Evolutionary conservation across 2,888 invertebrate species (phyloP).

Genomic region (Agrotis segetum): DNA sequence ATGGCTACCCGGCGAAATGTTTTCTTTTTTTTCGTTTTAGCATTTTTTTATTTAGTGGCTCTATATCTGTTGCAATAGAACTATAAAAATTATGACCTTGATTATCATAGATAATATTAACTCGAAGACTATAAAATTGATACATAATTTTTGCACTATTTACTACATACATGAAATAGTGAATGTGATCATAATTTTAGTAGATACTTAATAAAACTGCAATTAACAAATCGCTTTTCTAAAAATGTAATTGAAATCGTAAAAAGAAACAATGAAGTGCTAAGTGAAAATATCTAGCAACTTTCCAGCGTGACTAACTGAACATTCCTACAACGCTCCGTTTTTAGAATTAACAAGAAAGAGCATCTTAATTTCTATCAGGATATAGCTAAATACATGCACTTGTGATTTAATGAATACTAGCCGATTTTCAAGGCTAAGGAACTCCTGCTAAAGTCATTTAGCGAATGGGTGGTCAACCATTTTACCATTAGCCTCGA

Average conservation of each 20-base stretch:
- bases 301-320: slow-evolving; percentile 50
- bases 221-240: slow-evolving; percentile 8
- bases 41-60: background rate
- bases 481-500: too few relatives aligned
- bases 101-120: background rate
- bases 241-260: slow-evolving; percentile 13
- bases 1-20: too few relatives aligned
- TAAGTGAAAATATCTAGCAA: slow-evolving; percentile 52
- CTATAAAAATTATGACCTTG: background rate
- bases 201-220: background rate
- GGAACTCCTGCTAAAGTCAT: too few relatives aligned
- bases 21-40: background rate
- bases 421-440: too few relatives aligned
- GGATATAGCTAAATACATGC: background rate
- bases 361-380: slow-evolving; percentile 17
- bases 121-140: background rate
- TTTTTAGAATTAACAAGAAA: slow-evolving; percentile 32
- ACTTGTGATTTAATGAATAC: background rate
- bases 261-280: slow-evolving; percentile 26
- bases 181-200: background rate
- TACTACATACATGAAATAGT: background rate
- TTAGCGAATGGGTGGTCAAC: too few relatives aligned
- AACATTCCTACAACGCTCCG: slow-evolving; percentile 26
- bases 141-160: background rate
- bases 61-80: background rate